phyloP scores from a whole-genome alignment of 2,113 vertebrate species.

The Microcebus griseorufus region DNA sequence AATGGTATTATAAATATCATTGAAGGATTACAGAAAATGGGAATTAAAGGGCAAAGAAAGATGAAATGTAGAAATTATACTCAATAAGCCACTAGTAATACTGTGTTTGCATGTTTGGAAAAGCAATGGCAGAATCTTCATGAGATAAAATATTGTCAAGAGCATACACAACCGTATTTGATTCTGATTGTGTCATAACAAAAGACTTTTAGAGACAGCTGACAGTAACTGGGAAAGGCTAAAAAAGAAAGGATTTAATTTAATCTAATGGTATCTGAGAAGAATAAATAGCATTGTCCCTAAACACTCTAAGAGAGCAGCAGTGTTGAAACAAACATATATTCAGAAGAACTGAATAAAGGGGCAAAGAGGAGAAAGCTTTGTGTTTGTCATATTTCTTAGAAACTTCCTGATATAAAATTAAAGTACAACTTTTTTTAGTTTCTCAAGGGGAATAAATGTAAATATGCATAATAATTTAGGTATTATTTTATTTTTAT shows the following conservation, averaged over 20 bases:
- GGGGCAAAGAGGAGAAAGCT: background rate
- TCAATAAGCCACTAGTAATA: background rate
- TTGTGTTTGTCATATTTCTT: background rate
- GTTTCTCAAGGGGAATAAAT: background rate
- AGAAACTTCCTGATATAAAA: background rate
- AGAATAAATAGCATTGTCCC: background rate
- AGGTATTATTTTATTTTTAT: background rate
- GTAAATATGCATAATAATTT: background rate
- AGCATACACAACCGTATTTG: background rate
- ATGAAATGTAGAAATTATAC: background rate
- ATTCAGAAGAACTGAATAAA: background rate
- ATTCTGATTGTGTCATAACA: background rate
- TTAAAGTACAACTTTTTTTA: background rate
- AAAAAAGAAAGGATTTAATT: slow-evolving; percentile 29
- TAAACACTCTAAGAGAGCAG: background rate
- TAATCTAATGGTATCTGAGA: background rate
- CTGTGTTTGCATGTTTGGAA: background rate
- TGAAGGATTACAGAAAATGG: background rate
- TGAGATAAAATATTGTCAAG: background rate
- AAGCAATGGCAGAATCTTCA: background rate
- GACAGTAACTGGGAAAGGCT: background rate
- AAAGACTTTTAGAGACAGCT: background rate
- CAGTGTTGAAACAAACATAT: background rate
- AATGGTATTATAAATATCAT: background rate
- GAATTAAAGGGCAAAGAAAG: background rate